Base-by-base conservation (phyloP, 2,888 invertebrate genomes). In the Axea sp. region DNA sequence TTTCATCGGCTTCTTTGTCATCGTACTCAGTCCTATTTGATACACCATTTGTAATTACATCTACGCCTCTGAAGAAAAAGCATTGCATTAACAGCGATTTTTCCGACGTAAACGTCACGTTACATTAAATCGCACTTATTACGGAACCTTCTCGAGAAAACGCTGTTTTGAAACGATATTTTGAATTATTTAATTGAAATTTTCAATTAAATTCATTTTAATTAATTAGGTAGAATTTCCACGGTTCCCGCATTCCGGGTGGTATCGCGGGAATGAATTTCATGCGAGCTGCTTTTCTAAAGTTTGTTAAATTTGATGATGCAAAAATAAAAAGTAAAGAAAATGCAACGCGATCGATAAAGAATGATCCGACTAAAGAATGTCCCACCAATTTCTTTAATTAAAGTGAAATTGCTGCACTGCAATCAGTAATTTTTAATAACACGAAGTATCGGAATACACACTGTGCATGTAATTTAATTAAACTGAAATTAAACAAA, bases 231-330 rank as follows among this genome's bases (percentile, higher is more conserved):
- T 15, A 31, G 31, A 2, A 11, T 14, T 41, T 41, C 14, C 31
- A 43, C 41, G 41, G 31, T n/a, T n/a, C n/a, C n/a, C n/a, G 43
- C 43, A 17, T 28, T 6, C 15, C 33, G 11, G 33, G 45, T 26
- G 26, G 59, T 41, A 33, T 24, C 8, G 7, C 15, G 14, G 17
- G 8, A 35, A 37, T 43, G 41, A 22, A 57, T 57, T 60, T 8
- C 35, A 59, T 26, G 35, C n/a, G 9, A 14, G 12, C 15, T 15
- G 24, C 33, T 45, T 45, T 43, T 49, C 41, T 11, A 2, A 24
- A 24, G 35, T 60, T 49, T 49, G 47, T 60, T 47, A 37, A 47
- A 60, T 39, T 49, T 47, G 39, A 60, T 22, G 47, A 60, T 11
- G 37, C 30, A 39, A 49, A 59, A 47, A 15, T 28, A 17, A 9